phyloP scores from a whole-genome alignment of 2,113 vertebrate genomes.

The Meleagris gallopavo region DNA sequence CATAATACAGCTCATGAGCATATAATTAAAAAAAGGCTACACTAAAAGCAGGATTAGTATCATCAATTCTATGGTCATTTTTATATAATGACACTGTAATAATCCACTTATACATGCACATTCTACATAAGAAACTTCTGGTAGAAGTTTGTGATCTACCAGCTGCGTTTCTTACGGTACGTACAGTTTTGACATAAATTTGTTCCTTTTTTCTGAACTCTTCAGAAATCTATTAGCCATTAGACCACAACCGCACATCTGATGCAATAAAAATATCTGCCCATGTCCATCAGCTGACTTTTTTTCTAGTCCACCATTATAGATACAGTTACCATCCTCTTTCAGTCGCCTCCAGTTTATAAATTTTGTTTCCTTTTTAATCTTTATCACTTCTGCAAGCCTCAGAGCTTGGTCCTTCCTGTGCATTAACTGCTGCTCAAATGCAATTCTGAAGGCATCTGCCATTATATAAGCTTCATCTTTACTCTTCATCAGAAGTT shows the following conservation, averaged over 20 bases:
- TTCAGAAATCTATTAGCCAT: background rate
- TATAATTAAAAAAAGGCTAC: background rate
- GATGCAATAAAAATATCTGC: background rate
- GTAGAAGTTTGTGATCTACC: background rate
- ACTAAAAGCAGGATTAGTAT: background rate
- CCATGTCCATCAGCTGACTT: background rate
- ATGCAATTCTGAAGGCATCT: slow-evolving; percentile 93
- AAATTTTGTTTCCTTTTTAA: slow-evolving; percentile 69
- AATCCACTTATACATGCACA: background rate
- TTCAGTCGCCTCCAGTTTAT: slow-evolving; percentile 71
- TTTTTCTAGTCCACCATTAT: background rate
- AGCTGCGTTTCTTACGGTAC: background rate
- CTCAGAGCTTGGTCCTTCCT: slow-evolving; percentile 85
- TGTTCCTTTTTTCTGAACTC: background rate
- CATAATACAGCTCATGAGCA: background rate
- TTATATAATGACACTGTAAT: background rate
- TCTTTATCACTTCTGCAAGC: slow-evolving; percentile 75
- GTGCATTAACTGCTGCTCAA: slow-evolving; percentile 91
- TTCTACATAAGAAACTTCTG: accelerated
- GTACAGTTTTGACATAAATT: background rate
- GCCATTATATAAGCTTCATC: slow-evolving; percentile 88
- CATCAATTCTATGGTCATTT: background rate
- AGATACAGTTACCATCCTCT: slow-evolving; percentile 67
- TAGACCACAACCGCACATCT: background rate
- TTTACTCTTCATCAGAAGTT: slow-evolving; percentile 81